Conservation (phyloP, 2,113 vertebrate genomes). For the Monopterus albus region DNA sequence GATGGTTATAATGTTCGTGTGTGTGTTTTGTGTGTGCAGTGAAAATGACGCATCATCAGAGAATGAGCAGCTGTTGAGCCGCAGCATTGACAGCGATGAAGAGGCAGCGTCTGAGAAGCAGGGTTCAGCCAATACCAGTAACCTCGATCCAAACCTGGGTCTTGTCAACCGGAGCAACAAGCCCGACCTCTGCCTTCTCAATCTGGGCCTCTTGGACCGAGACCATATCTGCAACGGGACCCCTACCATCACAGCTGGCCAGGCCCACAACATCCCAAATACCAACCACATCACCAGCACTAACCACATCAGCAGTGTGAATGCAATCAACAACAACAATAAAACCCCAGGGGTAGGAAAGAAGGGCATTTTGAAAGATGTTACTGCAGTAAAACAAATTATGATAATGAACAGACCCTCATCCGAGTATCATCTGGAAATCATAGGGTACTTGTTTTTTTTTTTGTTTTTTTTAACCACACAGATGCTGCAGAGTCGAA, state of each 20-base stretch:
- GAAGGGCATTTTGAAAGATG: conserved; percentile 2
- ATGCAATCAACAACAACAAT: conserved; percentile 81
- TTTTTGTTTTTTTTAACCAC: neutral
- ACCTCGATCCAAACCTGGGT: conserved; percentile 55
- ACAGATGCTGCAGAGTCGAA: conserved; percentile 93
- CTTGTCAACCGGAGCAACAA: conserved; percentile 74
- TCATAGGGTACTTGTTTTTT: neutral
- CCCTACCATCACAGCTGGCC: conserved; percentile 50
- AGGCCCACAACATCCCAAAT: conserved; percentile 63
- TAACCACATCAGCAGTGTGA: conserved; percentile 73
- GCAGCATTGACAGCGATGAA: conserved; percentile 97
- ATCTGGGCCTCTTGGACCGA: conserved; percentile 90
- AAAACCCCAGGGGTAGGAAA: conserved; percentile 91
- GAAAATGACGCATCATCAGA: conserved; percentile 98
- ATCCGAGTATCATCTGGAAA: conserved; percentile 41
- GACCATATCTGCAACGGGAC: conserved; percentile 82
- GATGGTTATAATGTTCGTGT: too few relatives aligned
- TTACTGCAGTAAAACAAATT: neutral
- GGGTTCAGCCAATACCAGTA: conserved; percentile 75
- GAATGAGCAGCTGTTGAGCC: conserved; percentile 95
- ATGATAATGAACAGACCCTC: conserved; percentile 47
- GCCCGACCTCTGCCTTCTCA: conserved; percentile 91
- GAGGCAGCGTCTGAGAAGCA: conserved; percentile 93
- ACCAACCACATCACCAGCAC: conserved; percentile 61
- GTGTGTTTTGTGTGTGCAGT: conserved; percentile 73